A percentile compares a stretch with the other conserved stretches of the same genome.
Evolutionary conservation across 2,888 invertebrate genomes (phyloP).

Genomic region (Cephalotes varians): DNA sequence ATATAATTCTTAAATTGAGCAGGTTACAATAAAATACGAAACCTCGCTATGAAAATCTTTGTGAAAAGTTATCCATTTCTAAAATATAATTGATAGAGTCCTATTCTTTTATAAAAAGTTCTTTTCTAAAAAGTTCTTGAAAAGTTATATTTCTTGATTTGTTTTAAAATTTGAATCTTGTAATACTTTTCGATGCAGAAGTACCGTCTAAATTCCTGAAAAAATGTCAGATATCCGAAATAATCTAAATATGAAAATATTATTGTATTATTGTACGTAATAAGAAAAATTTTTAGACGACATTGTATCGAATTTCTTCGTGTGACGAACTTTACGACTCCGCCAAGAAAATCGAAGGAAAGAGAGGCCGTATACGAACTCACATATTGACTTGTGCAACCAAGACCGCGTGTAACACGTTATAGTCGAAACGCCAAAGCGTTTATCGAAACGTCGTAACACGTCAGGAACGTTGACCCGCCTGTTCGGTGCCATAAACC

Average conservation of each 20-base stretch:
- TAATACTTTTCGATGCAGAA: not conserved
- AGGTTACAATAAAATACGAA: not conserved
- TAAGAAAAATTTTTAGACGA: constrained; percentile 12
- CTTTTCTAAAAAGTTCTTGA: too few species aligned
- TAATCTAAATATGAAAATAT: constrained; percentile 19
- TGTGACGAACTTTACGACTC: constrained; percentile 29
- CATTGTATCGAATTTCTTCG: constrained; percentile 6
- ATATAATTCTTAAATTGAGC: constrained; percentile 22
- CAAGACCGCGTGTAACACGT: constrained; percentile 24
- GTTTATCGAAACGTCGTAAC: constrained; percentile 59
- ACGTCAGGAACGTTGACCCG: constrained; percentile 52
- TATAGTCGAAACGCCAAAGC: constrained; percentile 37
- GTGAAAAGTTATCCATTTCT: not conserved
- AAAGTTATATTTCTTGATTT: not conserved
- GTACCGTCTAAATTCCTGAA: not conserved
- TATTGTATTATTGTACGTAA: constrained; percentile 8
- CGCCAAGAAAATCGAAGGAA: constrained; percentile 17
- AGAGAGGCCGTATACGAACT: constrained; percentile 14
- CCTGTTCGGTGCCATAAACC: constrained; percentile 56
- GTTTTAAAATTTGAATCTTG: not conserved
- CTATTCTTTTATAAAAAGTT: too few species aligned
- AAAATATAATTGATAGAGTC: not conserved
- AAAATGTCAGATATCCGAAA: not conserved
- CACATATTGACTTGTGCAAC: constrained; percentile 36
- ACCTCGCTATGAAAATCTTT: not conserved